These are phyloP conservation scores for Drosophila subsilvestris DNA, from an alignment of 2,888 invertebrate species.

Conservation along the genomic window DNA sequence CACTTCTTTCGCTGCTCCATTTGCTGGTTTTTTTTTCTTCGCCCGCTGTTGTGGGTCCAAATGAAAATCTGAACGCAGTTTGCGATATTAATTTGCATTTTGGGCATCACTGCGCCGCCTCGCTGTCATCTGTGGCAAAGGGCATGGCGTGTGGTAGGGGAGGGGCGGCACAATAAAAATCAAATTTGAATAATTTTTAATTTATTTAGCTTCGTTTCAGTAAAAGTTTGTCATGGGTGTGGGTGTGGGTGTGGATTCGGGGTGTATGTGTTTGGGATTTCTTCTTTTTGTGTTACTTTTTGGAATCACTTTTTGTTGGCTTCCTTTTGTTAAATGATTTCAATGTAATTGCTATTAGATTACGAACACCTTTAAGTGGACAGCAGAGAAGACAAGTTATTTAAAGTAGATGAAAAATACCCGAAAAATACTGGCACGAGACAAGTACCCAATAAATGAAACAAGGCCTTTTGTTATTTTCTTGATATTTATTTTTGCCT, in stretches of 20 bases:
- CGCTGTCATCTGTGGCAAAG: constrained; percentile 44
- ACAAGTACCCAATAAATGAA: not conserved
- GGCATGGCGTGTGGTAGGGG: not conserved
- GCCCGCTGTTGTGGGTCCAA: constrained; percentile 26
- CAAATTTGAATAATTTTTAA: constrained; percentile 77
- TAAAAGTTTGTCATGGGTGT: constrained; percentile 5
- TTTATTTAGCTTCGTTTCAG: constrained; percentile 64
- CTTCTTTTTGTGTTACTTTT: constrained; percentile 25
- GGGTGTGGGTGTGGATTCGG: not conserved
- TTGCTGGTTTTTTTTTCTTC: constrained; percentile 3
- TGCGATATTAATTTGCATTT: constrained; percentile 79
- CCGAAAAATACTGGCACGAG: constrained; percentile 1
- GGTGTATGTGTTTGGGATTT: constrained; percentile 32
- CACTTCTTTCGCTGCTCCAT: constrained; percentile 23
- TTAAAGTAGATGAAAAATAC: constrained; percentile 1
- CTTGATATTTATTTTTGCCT: constrained; percentile 38
- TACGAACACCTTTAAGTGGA: constrained; percentile 14
- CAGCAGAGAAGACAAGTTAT: not conserved
- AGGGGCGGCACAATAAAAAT: constrained; percentile 74
- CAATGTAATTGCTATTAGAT: constrained; percentile 61
- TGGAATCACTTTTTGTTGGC: constrained; percentile 20
- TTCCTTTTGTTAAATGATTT: constrained; percentile 40
- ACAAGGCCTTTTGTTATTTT: constrained; percentile 10
- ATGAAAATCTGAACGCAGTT: constrained; percentile 61
- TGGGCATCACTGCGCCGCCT: constrained; percentile 25